These are phyloP conservation scores for Arothron firmamentum DNA, from an alignment of 2,113 vertebrate genomes.

Conservation along the genomic window DNA sequence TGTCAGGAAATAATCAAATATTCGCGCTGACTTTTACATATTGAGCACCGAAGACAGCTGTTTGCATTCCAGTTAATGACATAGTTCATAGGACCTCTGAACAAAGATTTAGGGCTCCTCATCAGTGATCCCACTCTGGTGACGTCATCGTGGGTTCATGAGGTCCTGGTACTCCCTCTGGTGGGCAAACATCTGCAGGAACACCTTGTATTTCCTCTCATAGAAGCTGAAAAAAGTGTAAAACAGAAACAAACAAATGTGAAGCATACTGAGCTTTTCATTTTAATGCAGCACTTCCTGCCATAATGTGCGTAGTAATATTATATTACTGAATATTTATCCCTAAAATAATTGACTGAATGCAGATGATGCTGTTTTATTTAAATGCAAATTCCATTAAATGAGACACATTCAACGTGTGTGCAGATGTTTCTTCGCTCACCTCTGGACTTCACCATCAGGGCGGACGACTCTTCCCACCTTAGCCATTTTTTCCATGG, in stretches of 20 bases:
- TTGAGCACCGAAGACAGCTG: background rate
- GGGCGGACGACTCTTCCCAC: slow-evolving; percentile 84
- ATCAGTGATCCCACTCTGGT: slow-evolving; percentile 4
- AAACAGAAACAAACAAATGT: background rate
- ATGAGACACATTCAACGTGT: background rate
- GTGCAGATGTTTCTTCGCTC: slow-evolving; percentile 10
- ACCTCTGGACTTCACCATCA: slow-evolving; percentile 79
- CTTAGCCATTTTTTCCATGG: slow-evolving; percentile 89
- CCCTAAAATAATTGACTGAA: no score
- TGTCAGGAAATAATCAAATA: no score
- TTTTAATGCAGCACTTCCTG: no score
- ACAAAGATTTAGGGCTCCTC: background rate
- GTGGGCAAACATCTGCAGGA: slow-evolving; percentile 84
- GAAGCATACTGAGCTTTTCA: background rate
- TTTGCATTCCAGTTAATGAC: background rate
- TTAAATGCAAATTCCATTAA: background rate
- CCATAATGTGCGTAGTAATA: no score
- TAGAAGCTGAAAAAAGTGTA: slow-evolving; percentile 79
- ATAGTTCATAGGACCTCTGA: background rate
- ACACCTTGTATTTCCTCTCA: slow-evolving; percentile 88
- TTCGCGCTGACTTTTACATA: background rate
- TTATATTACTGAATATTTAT: no score
- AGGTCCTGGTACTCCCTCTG: slow-evolving; percentile 87
- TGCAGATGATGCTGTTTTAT: no score
- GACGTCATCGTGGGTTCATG: slow-evolving; percentile 72